Evolutionary conservation across 2,888 invertebrate genomes (phyloP).

Genomic region (Eudemis profundana): DNA sequence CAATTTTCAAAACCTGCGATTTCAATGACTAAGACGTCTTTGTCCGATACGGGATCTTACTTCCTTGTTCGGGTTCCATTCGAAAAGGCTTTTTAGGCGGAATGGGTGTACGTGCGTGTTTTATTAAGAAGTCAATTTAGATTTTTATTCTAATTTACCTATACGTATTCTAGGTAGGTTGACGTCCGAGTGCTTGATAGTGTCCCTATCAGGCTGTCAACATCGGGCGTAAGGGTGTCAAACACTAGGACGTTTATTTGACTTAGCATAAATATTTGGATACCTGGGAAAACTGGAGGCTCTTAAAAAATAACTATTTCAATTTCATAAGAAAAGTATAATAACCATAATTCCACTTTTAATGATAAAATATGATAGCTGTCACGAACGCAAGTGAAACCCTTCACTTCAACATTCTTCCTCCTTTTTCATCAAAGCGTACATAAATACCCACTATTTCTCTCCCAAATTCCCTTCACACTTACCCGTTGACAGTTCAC

Average conservation of each 20-base stretch:
- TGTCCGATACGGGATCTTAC: not conserved
- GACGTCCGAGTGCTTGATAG: too few relatives aligned
- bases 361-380: too few relatives aligned
- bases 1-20: not conserved
- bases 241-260: too few relatives aligned
- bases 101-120: slow-evolving; percentile 12
- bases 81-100: slow-evolving; percentile 9
- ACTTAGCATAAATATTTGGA: too few relatives aligned
- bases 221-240: too few relatives aligned
- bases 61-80: not conserved
- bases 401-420: not conserved
- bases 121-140: not conserved
- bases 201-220: too few relatives aligned
- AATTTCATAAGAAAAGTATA: too few relatives aligned
- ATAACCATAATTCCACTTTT: too few relatives aligned
- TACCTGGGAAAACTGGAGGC: too few relatives aligned
- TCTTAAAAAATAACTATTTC: too few relatives aligned
- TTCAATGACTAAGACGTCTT: not conserved
- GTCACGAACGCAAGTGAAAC: not conserved
- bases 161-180: too few relatives aligned
- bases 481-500: slow-evolving; percentile 26
- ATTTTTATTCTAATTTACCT: too few relatives aligned
- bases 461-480: slow-evolving; percentile 29
- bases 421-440: not conserved
- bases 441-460: slow-evolving; percentile 20